Evolutionary conservation across 2,797 vertebrate genomes (phyloP).

Genomic region (Lophius americanus): DNA sequence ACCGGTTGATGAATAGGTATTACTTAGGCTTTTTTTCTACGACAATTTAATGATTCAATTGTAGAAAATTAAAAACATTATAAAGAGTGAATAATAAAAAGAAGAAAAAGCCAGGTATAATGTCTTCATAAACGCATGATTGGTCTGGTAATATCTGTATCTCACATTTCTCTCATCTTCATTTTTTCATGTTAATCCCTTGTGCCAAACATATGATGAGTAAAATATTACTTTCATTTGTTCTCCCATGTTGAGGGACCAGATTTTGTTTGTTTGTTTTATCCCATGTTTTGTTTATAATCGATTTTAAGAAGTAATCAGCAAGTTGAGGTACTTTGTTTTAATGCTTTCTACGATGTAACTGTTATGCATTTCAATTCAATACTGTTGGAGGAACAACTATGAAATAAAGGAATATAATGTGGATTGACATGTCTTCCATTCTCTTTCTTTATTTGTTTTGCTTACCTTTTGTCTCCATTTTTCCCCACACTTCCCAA

Average conservation of each 20-base stretch:
- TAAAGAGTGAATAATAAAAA: constrained; percentile 77
- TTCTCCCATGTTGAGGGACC: constrained; percentile 91
- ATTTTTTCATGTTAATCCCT: constrained; percentile 93
- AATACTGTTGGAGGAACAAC: constrained; percentile 98
- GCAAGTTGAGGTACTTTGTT: constrained; percentile 99
- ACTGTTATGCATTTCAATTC: constrained; percentile 99
- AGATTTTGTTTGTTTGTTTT: constrained; percentile 90
- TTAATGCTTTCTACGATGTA: constrained; percentile 99
- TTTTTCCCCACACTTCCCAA: constrained; percentile 10
- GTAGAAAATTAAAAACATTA: constrained; percentile 87
- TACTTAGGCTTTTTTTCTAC: constrained; percentile 90
- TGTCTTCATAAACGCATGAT: constrained; percentile 99
- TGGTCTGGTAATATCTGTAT: constrained; percentile 96
- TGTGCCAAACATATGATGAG: constrained; percentile 95
- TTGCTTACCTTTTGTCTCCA: constrained; percentile 31
- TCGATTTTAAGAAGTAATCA: constrained; percentile 96
- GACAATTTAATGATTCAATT: constrained; percentile 93
- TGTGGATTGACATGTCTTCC: constrained; percentile 76
- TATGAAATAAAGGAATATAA: constrained; percentile 99
- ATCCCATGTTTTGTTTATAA: constrained; percentile 96
- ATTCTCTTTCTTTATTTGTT: constrained; percentile 35
- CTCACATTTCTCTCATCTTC: constrained; percentile 82
- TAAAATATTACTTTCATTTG: constrained; percentile 93
- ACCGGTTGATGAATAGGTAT: constrained; percentile 93
- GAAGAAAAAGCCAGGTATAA: constrained; percentile 86